Conservation (phyloP, 2,888 invertebrate genomes). For the Callosobruchus maculatus region DNA sequence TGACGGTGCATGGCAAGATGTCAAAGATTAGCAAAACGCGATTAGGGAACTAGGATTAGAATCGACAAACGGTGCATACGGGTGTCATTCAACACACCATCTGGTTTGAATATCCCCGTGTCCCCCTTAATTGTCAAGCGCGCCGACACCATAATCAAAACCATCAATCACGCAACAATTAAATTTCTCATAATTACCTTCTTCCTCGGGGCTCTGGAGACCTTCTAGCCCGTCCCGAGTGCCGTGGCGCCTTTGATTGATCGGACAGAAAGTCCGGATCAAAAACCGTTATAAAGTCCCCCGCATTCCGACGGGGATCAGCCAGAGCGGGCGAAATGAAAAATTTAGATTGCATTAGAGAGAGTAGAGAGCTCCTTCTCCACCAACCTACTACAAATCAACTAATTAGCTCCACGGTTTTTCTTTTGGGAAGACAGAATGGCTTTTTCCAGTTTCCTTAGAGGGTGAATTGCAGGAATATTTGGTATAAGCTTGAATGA, state of each 20-base stretch:
- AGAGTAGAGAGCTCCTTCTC: conserved; percentile 47
- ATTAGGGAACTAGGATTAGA: too few relatives aligned
- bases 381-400: conserved; percentile 51
- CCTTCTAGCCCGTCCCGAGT: conserved; percentile 8
- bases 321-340: background rate
- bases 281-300: conserved; percentile 21
- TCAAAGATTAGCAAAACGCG: too few relatives aligned
- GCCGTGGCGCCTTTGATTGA: conserved; percentile 19
- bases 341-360: conserved; percentile 53
- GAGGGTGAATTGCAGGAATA: background rate
- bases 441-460: background rate
- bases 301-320: background rate
- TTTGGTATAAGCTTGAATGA: too few relatives aligned
- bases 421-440: background rate
- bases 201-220: conserved; percentile 3
- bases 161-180: conserved; percentile 20
- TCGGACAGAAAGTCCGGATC: conserved; percentile 23
- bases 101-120: background rate
- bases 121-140: background rate
- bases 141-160: background rate
- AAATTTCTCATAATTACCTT: conserved; percentile 19
- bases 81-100: background rate
- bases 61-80: too few relatives aligned
- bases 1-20: too few relatives aligned
- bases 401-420: conserved; percentile 45